These are phyloP conservation scores for Corticium candelabrum DNA, from an alignment of 37 sponge, comb jelly and placozoan species.

Conservation along the genomic window DNA sequence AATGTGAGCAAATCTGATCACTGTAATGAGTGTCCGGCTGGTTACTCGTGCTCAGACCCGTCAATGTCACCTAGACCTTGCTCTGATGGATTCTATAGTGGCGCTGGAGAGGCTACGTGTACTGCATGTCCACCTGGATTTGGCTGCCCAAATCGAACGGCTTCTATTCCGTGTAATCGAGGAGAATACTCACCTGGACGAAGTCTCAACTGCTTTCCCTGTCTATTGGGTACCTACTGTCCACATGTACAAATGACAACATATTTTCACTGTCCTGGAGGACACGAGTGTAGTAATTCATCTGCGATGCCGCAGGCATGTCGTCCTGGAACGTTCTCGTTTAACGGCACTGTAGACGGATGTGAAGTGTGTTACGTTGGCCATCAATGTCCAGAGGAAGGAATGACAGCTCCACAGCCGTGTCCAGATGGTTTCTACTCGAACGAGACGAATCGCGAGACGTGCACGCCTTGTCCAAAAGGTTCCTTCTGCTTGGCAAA, in stretches of 20 bases:
- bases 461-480: slow-evolving; percentile 23
- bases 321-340: background rate
- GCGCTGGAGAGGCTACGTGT: background rate
- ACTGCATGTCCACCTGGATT: background rate
- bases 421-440: slow-evolving; percentile 23
- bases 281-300: background rate
- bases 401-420: background rate
- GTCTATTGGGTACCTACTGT: slow-evolving; percentile 19
- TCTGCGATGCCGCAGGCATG: background rate
- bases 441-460: background rate
- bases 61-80: background rate
- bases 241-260: slow-evolving; percentile 3
- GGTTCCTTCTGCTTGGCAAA: slow-evolving; percentile 14
- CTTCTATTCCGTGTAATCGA: background rate
- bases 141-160: background rate
- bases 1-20: background rate
- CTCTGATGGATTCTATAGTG: background rate
- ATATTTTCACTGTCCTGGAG: background rate
- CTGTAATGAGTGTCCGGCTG: background rate
- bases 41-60: background rate
- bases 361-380: background rate
- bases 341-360: background rate
- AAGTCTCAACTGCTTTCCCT: background rate
- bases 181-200: background rate
- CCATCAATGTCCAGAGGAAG: background rate